These are phyloP conservation scores for Poecilia wingei DNA, from an alignment of 2,797 vertebrate genomes.

Conservation along the genomic window DNA sequence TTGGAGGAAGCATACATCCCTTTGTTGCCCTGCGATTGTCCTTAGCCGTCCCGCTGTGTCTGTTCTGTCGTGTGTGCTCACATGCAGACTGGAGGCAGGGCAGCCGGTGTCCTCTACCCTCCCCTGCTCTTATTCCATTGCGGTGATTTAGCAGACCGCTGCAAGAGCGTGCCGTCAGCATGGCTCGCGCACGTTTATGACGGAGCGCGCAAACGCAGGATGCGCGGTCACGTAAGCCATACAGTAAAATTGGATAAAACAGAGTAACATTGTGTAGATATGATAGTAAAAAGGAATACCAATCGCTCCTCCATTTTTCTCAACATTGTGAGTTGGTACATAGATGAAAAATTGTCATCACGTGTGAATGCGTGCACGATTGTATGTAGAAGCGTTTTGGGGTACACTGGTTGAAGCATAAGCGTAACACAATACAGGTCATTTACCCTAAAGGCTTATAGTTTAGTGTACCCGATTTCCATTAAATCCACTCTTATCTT, in stretches of 20 bases:
- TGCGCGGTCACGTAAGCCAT: slow-evolving; percentile 32
- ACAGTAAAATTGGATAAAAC: not conserved
- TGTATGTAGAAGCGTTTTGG: no score
- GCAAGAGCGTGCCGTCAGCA: slow-evolving; percentile 23
- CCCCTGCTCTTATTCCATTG: slow-evolving; percentile 56
- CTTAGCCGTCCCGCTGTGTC: slow-evolving; percentile 47
- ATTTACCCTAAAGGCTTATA: no score
- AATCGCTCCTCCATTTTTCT: not conserved
- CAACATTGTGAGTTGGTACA: not conserved
- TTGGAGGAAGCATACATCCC: slow-evolving; percentile 54
- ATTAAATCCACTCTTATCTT: not conserved
- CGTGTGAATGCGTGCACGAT: not conserved
- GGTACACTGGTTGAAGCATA: no score
- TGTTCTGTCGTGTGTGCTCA: slow-evolving; percentile 46
- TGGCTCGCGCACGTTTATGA: slow-evolving; percentile 40
- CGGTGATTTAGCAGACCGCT: slow-evolving; percentile 64
- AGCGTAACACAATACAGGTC: no score
- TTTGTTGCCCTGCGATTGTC: slow-evolving; percentile 68
- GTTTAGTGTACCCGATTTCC: not conserved
- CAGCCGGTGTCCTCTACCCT: slow-evolving; percentile 67
- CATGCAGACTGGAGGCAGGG: slow-evolving; percentile 69
- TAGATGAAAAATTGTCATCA: not conserved
- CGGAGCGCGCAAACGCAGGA: slow-evolving; percentile 11
- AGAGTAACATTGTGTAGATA: not conserved
- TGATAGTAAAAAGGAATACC: not conserved